Base-by-base conservation (phyloP, 2,113 vertebrate species). In the Plotosus lineatus region DNA sequence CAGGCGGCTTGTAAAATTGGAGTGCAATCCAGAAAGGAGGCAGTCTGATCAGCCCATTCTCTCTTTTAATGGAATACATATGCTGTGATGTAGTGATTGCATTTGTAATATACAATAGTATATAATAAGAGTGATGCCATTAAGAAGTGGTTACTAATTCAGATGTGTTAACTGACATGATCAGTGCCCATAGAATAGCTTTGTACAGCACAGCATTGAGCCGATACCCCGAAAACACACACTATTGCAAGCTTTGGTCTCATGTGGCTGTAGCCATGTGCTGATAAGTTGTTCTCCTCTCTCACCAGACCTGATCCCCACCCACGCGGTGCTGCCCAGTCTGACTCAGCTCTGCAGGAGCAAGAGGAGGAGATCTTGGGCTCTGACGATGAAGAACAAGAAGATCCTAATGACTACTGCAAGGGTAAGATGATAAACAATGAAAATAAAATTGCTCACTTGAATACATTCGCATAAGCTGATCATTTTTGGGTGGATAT, bases 401-500 rank as follows among this genome's bases (percentile, higher is more conserved):
- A 99, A 82, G 98, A 99, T 85, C 98, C 98, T 50, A 96, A 96
- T 50, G 98, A 99, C 90, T 99, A 99, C 86, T 99, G 97, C 88
- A 96, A 95, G 91, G 98, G 97, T 97, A 77, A 60, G 26, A 72
- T 2, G 1, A 33, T 2, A 28, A 71, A 12, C 68, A 31, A 3
- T 44, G 38, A n/a, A n/a, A n/a, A n/a, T n/a, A n/a, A n/a, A n/a
- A n/a, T n/a, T n/a, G n/a, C n/a, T n/a, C n/a, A n/a, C n/a, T n/a
- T n/a, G n/a, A n/a, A n/a, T n/a, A n/a, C n/a, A n/a, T n/a, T n/a
- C n/a, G n/a, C n/a, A n/a, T n/a, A n/a, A n/a, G n/a, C n/a, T n/a
- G n/a, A n/a, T n/a, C n/a, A n/a, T n/a, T n/a, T n/a, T n/a, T n/a
- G n/a, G n/a, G n/a, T n/a, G n/a, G n/a, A n/a, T n/a, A n/a, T n/a